These are phyloP conservation scores for Drosophila tristis DNA, from an alignment of 1,140 invertebrate genomes.

Conservation along the genomic window DNA sequence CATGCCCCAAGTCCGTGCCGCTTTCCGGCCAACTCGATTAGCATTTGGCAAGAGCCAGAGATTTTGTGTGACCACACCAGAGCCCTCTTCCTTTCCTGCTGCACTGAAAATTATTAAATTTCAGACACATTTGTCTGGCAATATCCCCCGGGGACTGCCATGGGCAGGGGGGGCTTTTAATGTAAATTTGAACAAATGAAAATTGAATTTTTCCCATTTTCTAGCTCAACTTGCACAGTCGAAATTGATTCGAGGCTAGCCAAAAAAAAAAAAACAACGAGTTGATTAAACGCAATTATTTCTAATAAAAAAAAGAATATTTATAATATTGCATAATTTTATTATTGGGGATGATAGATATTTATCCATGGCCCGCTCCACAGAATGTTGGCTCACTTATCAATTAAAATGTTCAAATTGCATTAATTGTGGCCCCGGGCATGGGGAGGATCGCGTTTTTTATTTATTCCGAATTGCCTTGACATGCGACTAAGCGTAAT, in stretches of 20 bases:
- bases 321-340: slow-evolving; percentile 64
- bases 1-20: slow-evolving; percentile 15
- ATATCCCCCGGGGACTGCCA: slow-evolving; percentile 27
- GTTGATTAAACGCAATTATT: slow-evolving; percentile 55
- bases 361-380: slow-evolving; percentile 48
- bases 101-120: slow-evolving; percentile 66
- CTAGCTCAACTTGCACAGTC: slow-evolving; percentile 6
- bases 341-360: slow-evolving; percentile 74
- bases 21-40: slow-evolving; percentile 65
- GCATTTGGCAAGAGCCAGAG: slow-evolving; percentile 59
- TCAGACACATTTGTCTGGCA: slow-evolving; percentile 29
- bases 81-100: neutral
- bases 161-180: slow-evolving; percentile 2
- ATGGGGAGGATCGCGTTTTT: neutral
- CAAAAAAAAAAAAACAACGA: neutral
- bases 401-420: slow-evolving; percentile 80
- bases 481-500: slow-evolving; percentile 67
- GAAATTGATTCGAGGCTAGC: neutral
- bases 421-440: slow-evolving; percentile 63
- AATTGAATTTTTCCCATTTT: slow-evolving; percentile 55
- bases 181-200: slow-evolving; percentile 70
- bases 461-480: slow-evolving; percentile 40
- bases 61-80: slow-evolving; percentile 48
- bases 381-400: slow-evolving; percentile 66
- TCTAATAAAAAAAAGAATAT: slow-evolving; percentile 57